These are phyloP conservation scores for Prionailurus bengalensis DNA, from an alignment of 2,113 vertebrate species.

Conservation along the genomic window DNA sequence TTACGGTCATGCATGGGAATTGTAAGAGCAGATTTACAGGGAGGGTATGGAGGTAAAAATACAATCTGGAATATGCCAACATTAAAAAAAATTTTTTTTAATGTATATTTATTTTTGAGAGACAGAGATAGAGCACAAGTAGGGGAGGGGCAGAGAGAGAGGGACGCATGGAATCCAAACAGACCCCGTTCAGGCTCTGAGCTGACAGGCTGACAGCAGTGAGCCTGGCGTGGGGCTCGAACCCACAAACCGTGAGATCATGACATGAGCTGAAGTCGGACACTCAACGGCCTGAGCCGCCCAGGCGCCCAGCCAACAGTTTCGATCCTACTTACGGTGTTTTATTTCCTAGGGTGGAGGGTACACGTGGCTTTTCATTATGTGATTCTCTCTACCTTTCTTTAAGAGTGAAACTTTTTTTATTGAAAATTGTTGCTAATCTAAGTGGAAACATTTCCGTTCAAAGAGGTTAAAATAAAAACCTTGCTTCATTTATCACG, in stretches of 20 bases:
- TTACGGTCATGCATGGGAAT: not conserved
- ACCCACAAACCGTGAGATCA: no score
- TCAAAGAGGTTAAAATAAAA: not conserved
- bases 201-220: no score
- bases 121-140: no score
- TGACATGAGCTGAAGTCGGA: no score
- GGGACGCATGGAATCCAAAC: no score
- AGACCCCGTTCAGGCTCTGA: no score
- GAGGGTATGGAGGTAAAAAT: not conserved
- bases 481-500: not conserved
- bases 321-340: not conserved
- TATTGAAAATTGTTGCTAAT: not conserved
- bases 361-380: not conserved
- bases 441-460: not conserved
- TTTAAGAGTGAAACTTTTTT: slow-evolving; percentile 7
- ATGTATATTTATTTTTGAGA: no score
- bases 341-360: not conserved
- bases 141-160: no score
- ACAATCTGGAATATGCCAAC: not conserved
- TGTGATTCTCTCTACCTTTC: not conserved
- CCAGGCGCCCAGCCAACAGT: not conserved
- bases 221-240: no score
- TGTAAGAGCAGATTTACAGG: not conserved
- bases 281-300: no score
- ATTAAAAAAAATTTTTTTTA: no score